Percentiles rank a stretch among this genome's conserved stretches.
Evolutionary conservation across 2,888 invertebrate genomes (phyloP).

Genomic region (Gasteruption jaculator): DNA sequence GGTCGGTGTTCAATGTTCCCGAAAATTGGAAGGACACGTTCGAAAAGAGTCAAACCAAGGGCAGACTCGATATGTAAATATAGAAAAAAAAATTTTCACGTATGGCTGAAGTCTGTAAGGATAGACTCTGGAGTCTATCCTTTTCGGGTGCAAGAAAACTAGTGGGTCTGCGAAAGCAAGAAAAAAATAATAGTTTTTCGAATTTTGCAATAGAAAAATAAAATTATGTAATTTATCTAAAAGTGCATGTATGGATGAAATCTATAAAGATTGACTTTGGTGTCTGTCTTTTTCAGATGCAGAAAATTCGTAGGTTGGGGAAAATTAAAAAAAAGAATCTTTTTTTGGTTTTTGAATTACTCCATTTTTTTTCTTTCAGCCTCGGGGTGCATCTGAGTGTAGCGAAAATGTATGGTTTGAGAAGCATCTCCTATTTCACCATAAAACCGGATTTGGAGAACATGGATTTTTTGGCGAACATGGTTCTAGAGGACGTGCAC

Average conservation of each 20-base stretch:
- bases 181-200: too few relatives aligned
- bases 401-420: slow-evolving; percentile 31
- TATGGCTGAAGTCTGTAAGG: too few relatives aligned
- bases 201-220: too few relatives aligned
- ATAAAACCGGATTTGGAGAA: slow-evolving; percentile 35
- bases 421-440: slow-evolving; percentile 32
- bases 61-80: slow-evolving; percentile 32
- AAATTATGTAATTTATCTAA: too few relatives aligned
- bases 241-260: too few relatives aligned
- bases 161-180: too few relatives aligned
- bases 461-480: slow-evolving; percentile 35
- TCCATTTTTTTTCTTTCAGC: slow-evolving; percentile 23
- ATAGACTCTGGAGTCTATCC: too few relatives aligned
- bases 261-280: not conserved
- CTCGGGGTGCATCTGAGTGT: slow-evolving; percentile 38
- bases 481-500: slow-evolving; percentile 30
- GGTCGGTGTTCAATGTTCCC: slow-evolving; percentile 26
- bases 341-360: too few relatives aligned
- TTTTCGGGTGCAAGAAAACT: too few relatives aligned
- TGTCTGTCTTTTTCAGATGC: not conserved
- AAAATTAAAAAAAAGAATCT: too few relatives aligned
- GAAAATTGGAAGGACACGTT: slow-evolving; percentile 29
- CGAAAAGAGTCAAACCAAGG: slow-evolving; percentile 23
- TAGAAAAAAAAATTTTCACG: too few relatives aligned
- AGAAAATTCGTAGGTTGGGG: not conserved